Evolutionary conservation across 2,888 invertebrate genomes (phyloP), one percentile per base, ranked within the genome.

Genomic region (Agrotis puta): DNA sequence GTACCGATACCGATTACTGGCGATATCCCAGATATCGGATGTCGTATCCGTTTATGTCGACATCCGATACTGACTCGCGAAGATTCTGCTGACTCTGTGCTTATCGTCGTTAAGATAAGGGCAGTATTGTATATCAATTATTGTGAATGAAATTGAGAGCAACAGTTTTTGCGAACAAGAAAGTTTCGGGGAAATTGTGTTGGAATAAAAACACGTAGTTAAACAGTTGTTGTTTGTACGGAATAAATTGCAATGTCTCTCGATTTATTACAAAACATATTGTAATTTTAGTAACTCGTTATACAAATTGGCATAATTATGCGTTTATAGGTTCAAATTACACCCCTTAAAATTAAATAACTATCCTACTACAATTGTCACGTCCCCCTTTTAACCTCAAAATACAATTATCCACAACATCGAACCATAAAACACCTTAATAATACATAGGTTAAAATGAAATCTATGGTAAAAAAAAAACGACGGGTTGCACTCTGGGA

Each of bases 11-110:
- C 67, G 81, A 82, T 82, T 79, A 64, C 56, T 70, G 45, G 48
- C 72, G 50, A 80, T 81, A 86, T 83, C 74, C 64, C 54, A n/a
- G 72, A 85, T 92, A 90, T 91, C 91, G 77, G 72, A 82, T 89
- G 71, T 87, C 89, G 86, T 89, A 90, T 92, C 92, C 93, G 91
- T 86, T 91, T 64, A 71, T 39, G 74, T 70, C 77, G 88, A 82
- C 81, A 89, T 84, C 81, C 70, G 85, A 88, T 88, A 88, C 74
- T 65, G 63, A 64, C 65, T 78, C 51, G 67, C 66, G 70, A 62
- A 64, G 73, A 68, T 78, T 78, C 74, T 74, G 75, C 76, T 77
- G 72, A 75, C 61, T 51, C 20, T 57, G 47, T 64, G 13, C 62
- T 47, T 75, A 69, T 62, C 70, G 51, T 74, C 18, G 24, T 56